Conservation (phyloP, 2,797 vertebrate species). For the Pristis pectinata region DNA sequence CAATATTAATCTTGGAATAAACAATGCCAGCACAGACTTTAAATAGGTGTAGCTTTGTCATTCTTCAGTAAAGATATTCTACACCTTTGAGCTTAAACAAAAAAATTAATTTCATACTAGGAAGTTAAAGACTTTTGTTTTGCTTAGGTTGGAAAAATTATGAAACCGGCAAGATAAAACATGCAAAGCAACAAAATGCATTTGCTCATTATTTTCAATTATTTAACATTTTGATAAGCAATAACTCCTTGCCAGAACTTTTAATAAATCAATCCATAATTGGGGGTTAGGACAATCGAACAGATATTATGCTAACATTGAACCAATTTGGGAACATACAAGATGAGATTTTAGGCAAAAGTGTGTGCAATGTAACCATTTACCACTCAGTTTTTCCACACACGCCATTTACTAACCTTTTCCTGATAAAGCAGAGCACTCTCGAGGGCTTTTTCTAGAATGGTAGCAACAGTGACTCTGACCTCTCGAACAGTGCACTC, state of each 20-base stretch:
- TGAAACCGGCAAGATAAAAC: not conserved
- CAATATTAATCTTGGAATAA: not conserved
- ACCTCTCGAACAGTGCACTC: slow-evolving; percentile 91
- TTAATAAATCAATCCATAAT: not conserved
- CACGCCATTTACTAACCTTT: slow-evolving; percentile 55
- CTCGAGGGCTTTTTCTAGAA: slow-evolving; percentile 94
- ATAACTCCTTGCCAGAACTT: not conserved
- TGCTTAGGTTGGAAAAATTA: too few relatives aligned
- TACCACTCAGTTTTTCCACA: not conserved
- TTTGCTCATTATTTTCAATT: not conserved
- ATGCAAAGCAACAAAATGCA: not conserved
- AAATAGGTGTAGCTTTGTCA: not conserved
- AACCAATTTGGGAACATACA: not conserved
- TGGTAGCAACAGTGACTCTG: slow-evolving; percentile 84
- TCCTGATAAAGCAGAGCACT: slow-evolving; percentile 87
- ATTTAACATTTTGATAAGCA: not conserved
- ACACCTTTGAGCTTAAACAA: not conserved
- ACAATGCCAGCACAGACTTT: not conserved
- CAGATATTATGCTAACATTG: not conserved
- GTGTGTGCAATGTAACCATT: not conserved
- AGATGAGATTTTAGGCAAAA: not conserved
- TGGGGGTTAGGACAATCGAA: not conserved
- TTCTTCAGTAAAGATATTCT: not conserved
- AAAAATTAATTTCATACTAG: not conserved
- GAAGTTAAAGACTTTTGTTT: too few relatives aligned